Evolutionary conservation across 2,888 invertebrate genomes (phyloP), one percentile per base, ranked within the genome.

Genomic region (Cynaeus angustus): DNA sequence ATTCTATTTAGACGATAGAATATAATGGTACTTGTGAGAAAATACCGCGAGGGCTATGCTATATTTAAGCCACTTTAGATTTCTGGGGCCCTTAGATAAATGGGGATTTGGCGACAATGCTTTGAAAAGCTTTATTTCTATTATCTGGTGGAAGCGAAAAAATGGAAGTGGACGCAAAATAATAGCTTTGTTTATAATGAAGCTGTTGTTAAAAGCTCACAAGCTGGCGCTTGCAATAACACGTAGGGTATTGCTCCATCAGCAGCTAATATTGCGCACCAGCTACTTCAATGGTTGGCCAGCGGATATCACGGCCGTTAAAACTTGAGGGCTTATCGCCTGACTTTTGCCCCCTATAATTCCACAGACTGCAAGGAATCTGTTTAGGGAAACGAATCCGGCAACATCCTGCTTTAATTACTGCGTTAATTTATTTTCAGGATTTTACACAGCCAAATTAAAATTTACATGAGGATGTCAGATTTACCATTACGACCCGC

Each of bases 211-310:
- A 72, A 68, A 73, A 70, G 71, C 72, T 43, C 70, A 41, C 70
- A 66, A 74, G 74, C 74, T 72, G 74, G 53, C 70, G 75, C 53
- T 45, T 45, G 68, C 68, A 74, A 74, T 75, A 73, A 73, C 74
- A 75, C 70, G 72, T 71, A 66, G 72, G 48, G 71, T 68, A 71
- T 65, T 66, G 74, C 74, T 72, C 70, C 66, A 74, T 72, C 70
- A 70, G 64, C 71, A 67, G 72, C 71, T 74, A 72, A 72, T 74
- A 70, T 73, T 56, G 68, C 72, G 66, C 56, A 37, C 28, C 66
- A 30, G 59, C 59, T 53, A 59, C 58, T 66, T 58, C 38, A 48
- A 66, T 50, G 55, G 55, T 55, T 70, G 67, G 66, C 73, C 72
- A 68, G 64, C 67, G 68, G 70, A 68, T 71, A 71, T 70, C 61